These are phyloP conservation scores for Scaptomyza pallida DNA, from an alignment of 1,140 invertebrate species.

Conservation along the genomic window DNA sequence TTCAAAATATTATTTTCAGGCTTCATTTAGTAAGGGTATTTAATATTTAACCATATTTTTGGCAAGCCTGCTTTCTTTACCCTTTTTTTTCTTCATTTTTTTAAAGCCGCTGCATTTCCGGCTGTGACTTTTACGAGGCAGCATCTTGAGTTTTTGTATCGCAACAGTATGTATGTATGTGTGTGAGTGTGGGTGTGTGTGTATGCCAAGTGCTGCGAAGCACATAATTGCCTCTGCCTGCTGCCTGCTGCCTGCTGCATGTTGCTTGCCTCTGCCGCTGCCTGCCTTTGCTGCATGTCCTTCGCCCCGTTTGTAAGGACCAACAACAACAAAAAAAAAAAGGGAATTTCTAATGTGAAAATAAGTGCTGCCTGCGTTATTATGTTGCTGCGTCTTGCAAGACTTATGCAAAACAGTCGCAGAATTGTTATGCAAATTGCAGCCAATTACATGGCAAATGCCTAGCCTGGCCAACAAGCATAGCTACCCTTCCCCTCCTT, in stretches of 20 bases:
- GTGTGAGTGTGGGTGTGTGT: constrained; percentile 32
- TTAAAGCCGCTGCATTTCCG: constrained; percentile 61
- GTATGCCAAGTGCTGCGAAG: constrained; percentile 58
- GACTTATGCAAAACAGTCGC: constrained; percentile 82
- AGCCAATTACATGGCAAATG: constrained; percentile 79
- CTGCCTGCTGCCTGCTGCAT: constrained; percentile 14
- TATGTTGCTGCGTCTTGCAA: constrained; percentile 76
- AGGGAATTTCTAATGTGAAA: constrained; percentile 80
- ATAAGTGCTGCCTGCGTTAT: constrained; percentile 73
- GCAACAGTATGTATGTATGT: constrained; percentile 4
- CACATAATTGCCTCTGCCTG: constrained; percentile 77
- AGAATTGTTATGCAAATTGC: constrained; percentile 82
- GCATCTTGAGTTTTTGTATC: constrained; percentile 54
- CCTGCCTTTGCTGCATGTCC: neutral
- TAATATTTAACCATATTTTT: neutral
- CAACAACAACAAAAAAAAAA: too few relatives aligned
- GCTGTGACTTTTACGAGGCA: constrained; percentile 71
- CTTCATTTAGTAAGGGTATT: neutral
- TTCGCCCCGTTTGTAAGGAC: constrained; percentile 6
- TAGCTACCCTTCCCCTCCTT: constrained; percentile 6
- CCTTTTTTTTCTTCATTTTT: constrained; percentile 9
- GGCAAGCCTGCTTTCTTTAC: neutral
- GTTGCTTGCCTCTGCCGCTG: constrained; percentile 12
- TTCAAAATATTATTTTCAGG: too few relatives aligned
- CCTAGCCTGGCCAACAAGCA: constrained; percentile 10